These are phyloP conservation scores for Dione juno DNA, from an alignment of 2,888 invertebrate species.

Conservation along the genomic window DNA sequence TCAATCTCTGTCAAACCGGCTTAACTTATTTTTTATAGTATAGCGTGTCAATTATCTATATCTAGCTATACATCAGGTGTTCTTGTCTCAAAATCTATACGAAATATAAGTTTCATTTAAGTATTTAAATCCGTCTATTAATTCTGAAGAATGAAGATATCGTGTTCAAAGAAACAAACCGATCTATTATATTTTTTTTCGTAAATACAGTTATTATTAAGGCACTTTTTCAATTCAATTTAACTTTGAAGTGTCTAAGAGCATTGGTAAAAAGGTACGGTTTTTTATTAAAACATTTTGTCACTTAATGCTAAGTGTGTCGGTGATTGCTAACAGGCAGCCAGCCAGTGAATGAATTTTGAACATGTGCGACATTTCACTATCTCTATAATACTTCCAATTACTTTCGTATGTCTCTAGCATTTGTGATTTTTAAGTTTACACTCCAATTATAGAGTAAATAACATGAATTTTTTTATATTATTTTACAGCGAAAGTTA, in stretches of 20 bases:
- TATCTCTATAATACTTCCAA: constrained; percentile 56
- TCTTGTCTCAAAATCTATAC: too few relatives aligned
- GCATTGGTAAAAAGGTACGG: constrained; percentile 9
- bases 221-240: too few relatives aligned
- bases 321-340: constrained; percentile 58
- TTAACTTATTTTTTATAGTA: too few relatives aligned
- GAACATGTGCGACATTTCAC: constrained; percentile 65
- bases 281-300: constrained; percentile 54
- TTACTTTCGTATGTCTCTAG: constrained; percentile 38
- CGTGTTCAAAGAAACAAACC: too few relatives aligned
- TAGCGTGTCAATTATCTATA: too few relatives aligned
- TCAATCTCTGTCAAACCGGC: too few relatives aligned
- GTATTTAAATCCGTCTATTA: too few relatives aligned
- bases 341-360: constrained; percentile 68
- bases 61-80: too few relatives aligned
- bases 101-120: too few relatives aligned
- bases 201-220: too few relatives aligned
- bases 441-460: constrained; percentile 17
- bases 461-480: not conserved
- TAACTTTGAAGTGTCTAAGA: constrained; percentile 11
- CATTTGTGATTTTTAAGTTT: constrained; percentile 25
- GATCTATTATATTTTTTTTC: too few relatives aligned
- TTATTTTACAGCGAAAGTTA: not conserved
- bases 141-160: too few relatives aligned
- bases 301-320: constrained; percentile 73